Base-by-base conservation (phyloP, 2,888 invertebrate genomes). In the Athalia rosae region DNA sequence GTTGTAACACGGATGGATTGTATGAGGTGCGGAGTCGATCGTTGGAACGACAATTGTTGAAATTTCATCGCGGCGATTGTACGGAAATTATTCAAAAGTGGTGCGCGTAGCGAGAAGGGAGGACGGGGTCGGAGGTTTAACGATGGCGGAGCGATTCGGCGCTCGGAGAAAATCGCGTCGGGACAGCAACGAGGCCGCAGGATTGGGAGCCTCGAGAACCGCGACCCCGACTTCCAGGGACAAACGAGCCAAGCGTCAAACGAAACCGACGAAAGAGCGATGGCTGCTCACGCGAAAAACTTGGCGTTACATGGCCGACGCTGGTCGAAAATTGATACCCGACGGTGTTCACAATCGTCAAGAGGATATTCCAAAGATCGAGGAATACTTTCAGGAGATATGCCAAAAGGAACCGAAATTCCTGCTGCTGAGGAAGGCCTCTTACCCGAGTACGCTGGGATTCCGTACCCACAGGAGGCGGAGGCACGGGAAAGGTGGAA, bases 261-360 rank as follows among this genome's bases (percentile, higher is more conserved):
- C 92, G 87, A 92, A 92, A 80, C 92, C 92, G 0, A 87, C 89
- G 73, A 94, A 95, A 87, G 97, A 97, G 90, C 93, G 97, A 89
- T 97, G 97, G 97, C 92, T 97, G 79, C 92, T 97, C 79, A 97
- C 97, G 63, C 92, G 97, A 79, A 97, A 97, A 91, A 97, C 97
- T 67, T 97, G 97, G 97, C 92, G 96, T 84, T 97, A 97, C 90
- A 97, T 97, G 97, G 94, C 96, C n/a, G 97, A 97, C 84, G 96
- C 96, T 48, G 97, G 97, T 63, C 93, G 95, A 79, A 95, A 95
- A 86, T 92, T 97, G 73, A 94, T 97, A 78, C 97, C 97, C n/a
- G 96, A 96, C 73, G 95, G 95, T 28, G 92, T 93, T 4, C 93
- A 93, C 85, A 95, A 95, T 88, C 92, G 94, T 4, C 90, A 92